Base-by-base conservation (phyloP, 2,797 vertebrate species). In the Gymnoscopelus microlampas region DNA sequence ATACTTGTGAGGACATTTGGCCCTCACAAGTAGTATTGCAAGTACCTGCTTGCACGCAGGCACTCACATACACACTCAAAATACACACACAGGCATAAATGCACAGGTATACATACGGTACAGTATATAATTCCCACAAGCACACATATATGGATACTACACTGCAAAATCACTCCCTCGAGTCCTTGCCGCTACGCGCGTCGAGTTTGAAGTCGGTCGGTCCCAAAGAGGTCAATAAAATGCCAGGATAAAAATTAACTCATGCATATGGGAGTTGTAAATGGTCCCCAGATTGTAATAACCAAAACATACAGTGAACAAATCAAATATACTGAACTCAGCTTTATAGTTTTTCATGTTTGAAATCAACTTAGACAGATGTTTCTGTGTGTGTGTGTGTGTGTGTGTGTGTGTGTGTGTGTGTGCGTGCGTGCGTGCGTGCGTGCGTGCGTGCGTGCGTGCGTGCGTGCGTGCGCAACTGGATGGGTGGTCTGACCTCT, bases 401-500 rank as follows among this genome's bases (percentile, higher is more conserved):
- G 59, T 26, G n/a, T 11, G 59, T 49, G 60, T 63, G 48, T 50
- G 44, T 50, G 19, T 64, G 48, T 53, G 62, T 56, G 53, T 55
- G 53, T 56, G 63, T 47, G 63, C 23, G 63, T 48, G 32, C 14
- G 51, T 56, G 53, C 26, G 63, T 56, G 53, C 24, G 35, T 56
- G 32, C 14, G 55, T 76, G 70, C 14, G 26, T 39, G 23, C 12
- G 60, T 63, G 47, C 29, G 60, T 51, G 47, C 14, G 48, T 10
- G 53, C 24, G 35, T 57, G 35, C 10, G 55, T 76, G 70, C 9
- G 29, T 44, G 61, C 13, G 61, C 12, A 15, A 35, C 10, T 24
- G 15, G 19, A 12, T 10, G 15, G 68, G 77, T 82, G 82, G 77
- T 80, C 54, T 44, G 19, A 11, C 29, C 57, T 32, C 19, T 60